Evolutionary conservation across 2,797 vertebrate species (phyloP), one percentile per base, ranked within the genome.

Genomic region (Danionella dracula): DNA sequence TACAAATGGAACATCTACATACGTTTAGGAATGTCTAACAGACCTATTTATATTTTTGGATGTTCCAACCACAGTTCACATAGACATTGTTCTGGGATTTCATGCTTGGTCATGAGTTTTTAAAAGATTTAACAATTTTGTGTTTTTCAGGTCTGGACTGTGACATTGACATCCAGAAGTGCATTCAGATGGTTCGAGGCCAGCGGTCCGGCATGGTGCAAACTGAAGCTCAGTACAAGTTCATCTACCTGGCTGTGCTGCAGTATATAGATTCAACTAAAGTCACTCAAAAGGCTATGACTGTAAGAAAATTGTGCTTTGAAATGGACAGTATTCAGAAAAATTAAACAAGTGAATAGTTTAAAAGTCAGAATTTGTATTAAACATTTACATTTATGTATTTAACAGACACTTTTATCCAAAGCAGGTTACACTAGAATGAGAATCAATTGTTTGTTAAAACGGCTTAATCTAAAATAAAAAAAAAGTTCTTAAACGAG

Each of bases 191-290:
- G 93, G 94, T 99, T 46, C 81, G 97, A 45, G 91, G 93, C 12
- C 97, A 99, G 77, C 89, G 97, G 34, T 99, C 97, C 0, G 97
- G 97, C 41, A 98, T 99, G 97, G 97, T 99, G 61, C 96, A 99
- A 87, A 99, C 97, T 0, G 97, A 99, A 71, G 93, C 96, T 0
- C 97, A 99, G 85, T 99, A 99, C 82, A 97, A 93, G 82, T 99
- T 99, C 86, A 97, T 98, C 84, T 99, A 99, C 34, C 83, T 96
- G 87, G 90, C 95, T 38, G 92, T 99, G 4, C 92, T 92, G 5
- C 88, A 96, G 82, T 92, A 91, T 86, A 97, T 98, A n/a, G 94
- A 97, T 59, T 85, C 91, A 12, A 83, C 88, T 48, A 93, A 93
- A 80, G 85, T 80, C 83, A 92, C 93, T 71, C 76, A 90, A 70